Base-by-base conservation (phyloP, 1,140 invertebrate genomes). In the Bradysia coprophila region DNA sequence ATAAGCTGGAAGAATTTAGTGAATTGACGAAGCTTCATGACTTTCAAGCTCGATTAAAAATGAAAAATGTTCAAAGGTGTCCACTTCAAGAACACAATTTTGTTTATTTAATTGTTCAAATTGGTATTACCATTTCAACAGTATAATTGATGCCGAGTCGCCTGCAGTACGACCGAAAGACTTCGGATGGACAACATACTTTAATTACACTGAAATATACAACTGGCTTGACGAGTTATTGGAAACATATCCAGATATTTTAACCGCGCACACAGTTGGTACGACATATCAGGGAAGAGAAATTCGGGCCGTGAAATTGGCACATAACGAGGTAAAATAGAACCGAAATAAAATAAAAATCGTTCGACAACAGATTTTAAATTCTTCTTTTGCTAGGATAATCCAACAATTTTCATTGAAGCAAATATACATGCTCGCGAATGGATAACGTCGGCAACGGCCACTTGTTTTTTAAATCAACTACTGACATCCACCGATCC, bases 401-500 rank as follows among this genome's bases (percentile, higher is more conserved):
- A 69, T 45, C 66, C 67, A 48, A 54, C 54, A 20, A 61, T 72
- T 40, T 53, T 73, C 15, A 53, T 71, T 21, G 67, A 71, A 42
- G 65, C 62, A 45, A 72, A 71, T 20, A 73, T 65, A 40, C 64
- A 66, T 44, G 62, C 62, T 22, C 50, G 63, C 21, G 64, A 67
- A 46, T 76, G 73, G 73, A 67, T 75, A 18, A 56, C 72, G 3
- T 64, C 67, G 13, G 70, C 73, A 4, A 65, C 65, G 1, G 56
- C 59, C 4, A 59, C 69, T 16, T 74, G 61, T 45, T 53, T 74
- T 3, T 53, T 72, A 2, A 61, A 69, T 45, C 53, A 68, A 43
- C 38, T 71, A 42, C 48, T 65, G 21, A 48, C 59, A 50, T 54
- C 60, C n/a, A 72, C 61, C 21, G 41, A 53, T 0, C 13, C 57